Conservation (phyloP, 2,797 vertebrate genomes). For the Sarcophilus harrisii region DNA sequence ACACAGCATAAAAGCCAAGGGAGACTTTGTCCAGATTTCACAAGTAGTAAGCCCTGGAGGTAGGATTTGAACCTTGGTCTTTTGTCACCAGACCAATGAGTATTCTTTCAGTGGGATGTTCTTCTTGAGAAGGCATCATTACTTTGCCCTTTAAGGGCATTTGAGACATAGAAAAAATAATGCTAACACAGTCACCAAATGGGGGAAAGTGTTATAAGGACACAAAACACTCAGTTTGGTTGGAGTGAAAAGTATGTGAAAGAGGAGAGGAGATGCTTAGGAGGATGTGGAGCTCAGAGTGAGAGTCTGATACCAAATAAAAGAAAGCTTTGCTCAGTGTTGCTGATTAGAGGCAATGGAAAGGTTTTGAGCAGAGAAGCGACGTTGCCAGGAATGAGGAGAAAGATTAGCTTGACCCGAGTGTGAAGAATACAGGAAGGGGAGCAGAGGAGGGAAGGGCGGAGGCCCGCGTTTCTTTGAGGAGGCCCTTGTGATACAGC, state of each 20-base stretch:
- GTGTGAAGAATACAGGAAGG: neutral
- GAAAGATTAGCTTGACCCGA: neutral
- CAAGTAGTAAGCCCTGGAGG: neutral
- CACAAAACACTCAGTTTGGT: neutral
- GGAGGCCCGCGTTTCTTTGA: neutral
- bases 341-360: neutral
- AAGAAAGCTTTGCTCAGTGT: neutral
- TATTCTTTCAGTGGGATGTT: neutral
- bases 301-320: neutral
- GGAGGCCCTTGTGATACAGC: neutral
- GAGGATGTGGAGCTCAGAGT: neutral
- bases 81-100: neutral
- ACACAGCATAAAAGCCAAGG: too few species aligned
- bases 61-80: neutral
- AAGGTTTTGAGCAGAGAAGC: neutral
- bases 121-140: neutral
- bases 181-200: neutral
- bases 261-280: neutral
- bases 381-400: neutral
- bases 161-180: neutral
- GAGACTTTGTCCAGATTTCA: neutral
- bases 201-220: neutral
- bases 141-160: neutral
- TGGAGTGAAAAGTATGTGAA: neutral
- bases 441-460: neutral